A percentile compares a stretch with the other conserved stretches of the same genome.
Evolutionary conservation across 2,113 vertebrate species (phyloP).

Genomic region (Protobothrops mucrosquamatus): DNA sequence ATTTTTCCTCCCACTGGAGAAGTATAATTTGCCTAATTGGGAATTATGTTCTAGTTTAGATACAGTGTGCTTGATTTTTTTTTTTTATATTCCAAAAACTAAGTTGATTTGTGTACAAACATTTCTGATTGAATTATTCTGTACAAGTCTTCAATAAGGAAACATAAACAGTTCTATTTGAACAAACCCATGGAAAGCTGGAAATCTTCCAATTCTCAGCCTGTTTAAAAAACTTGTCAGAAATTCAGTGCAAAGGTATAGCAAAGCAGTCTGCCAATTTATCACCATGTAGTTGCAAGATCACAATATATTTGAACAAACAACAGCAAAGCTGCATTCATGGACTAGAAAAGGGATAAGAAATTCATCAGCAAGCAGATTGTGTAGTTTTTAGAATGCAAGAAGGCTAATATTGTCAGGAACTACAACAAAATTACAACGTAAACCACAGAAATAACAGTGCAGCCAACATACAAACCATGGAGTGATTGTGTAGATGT

Average conservation of each 20-base stretch:
- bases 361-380: not conserved
- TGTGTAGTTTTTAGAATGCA: not conserved
- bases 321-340: not conserved
- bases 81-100: conserved; percentile 2
- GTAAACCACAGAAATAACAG: not conserved
- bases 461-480: not conserved
- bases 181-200: not conserved
- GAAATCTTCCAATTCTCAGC: not conserved
- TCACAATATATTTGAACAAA: not conserved
- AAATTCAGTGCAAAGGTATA: not conserved
- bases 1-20: not conserved
- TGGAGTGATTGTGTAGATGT: not conserved
- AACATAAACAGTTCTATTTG: not conserved
- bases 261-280: not conserved
- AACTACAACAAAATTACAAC: not conserved
- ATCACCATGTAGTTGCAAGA: too few species aligned
- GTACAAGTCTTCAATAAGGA: not conserved
- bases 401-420: not conserved
- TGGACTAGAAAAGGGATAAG: not conserved
- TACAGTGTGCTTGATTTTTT: not conserved
- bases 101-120: not conserved
- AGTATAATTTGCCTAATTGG: not conserved
- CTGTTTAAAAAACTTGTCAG: not conserved
- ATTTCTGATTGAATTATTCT: not conserved
- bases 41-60: not conserved